These are phyloP conservation scores for Lasioglossum villosulum DNA, from an alignment of 2,888 invertebrate genomes.

Conservation along the genomic window DNA sequence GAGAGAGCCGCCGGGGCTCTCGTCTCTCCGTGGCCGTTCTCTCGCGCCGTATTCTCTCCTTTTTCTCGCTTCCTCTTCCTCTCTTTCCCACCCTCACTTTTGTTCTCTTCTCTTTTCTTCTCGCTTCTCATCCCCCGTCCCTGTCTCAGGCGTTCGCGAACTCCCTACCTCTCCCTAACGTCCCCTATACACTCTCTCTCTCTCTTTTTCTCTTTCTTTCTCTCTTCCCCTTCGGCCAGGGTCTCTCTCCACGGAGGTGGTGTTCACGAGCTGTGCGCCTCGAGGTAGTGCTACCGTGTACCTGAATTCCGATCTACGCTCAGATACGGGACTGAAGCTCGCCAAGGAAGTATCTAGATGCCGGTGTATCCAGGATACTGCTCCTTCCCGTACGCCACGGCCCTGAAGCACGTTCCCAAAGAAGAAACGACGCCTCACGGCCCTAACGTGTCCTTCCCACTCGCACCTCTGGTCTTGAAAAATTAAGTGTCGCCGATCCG, in stretches of 20 bases:
- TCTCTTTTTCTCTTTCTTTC: neutral
- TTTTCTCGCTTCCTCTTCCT: constrained; percentile 41
- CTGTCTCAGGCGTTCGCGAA: constrained; percentile 8
- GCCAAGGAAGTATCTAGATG: constrained; percentile 80
- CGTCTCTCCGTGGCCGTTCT: constrained; percentile 55
- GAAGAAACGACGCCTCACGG: constrained; percentile 46
- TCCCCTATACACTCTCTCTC: constrained; percentile 40
- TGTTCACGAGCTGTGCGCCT: constrained; percentile 79
- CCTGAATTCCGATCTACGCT: constrained; percentile 83
- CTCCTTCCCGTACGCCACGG: constrained; percentile 66
- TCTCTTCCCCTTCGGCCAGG: constrained; percentile 29
- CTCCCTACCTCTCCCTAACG: constrained; percentile 33
- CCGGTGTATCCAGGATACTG: constrained; percentile 79
- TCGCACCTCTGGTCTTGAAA: neutral
- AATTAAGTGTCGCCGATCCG: constrained; percentile 9
- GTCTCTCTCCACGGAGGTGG: constrained; percentile 71
- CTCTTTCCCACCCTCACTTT: constrained; percentile 41
- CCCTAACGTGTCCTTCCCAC: constrained; percentile 12
- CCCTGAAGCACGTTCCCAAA: constrained; percentile 60
- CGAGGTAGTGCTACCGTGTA: constrained; percentile 83
- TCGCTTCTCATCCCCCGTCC: constrained; percentile 30
- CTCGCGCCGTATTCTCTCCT: constrained; percentile 46
- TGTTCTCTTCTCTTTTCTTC: constrained; percentile 55
- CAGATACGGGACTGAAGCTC: constrained; percentile 78
- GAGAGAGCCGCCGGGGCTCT: constrained; percentile 72